Evolutionary conservation across 2,888 invertebrate genomes (phyloP), one percentile per base, ranked within the genome.

Genomic region (Disparrhopalites patrizii): DNA sequence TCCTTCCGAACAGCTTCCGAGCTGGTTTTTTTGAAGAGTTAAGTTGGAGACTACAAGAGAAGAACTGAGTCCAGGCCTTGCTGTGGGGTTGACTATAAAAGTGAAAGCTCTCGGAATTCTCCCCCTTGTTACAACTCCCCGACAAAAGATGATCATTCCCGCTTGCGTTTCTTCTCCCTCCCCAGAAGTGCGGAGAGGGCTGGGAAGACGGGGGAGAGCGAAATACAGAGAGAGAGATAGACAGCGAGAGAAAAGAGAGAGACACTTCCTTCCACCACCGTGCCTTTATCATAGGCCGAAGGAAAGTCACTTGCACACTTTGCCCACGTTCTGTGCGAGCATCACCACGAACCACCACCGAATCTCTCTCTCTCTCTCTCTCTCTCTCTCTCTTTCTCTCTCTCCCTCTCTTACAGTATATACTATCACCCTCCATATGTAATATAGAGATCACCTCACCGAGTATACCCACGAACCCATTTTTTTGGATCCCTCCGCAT

Each of bases 161-260:
- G 60, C 43, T 28, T 60, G 60, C 60, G 60, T 60, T 60, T 60
- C 60, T 60, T 30, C 60, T 33, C 43, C 20, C 13, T 4, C n/a
- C 36, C 36, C 36, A 15, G 36, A 36, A 15, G 36, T 10, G 36
- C 36, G 15, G 10, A 47, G 47, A 47, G 18, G 5, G 18, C 8
- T 15, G 18, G 28, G n/a, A 54, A 25, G 30, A 30, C 54, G 30
- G 28, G 18, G 15, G 7, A 4, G 54, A 23, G n/a, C n/a, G n/a
- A n/a, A n/a, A n/a, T n/a, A n/a, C n/a, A n/a, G n/a, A 20, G 47
- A 47, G 10, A 20, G 47, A 47, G 13, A 18, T 5, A 7, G 18
- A 18, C 5, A 20, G 7, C 7, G 18, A 20, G 47, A 15, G 5
- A n/a, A 47, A 8, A 18, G 18, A 18, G 18, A 7, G 47, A 18